phyloP scores from a whole-genome alignment of 1,140 invertebrate genomes.

The Anastrepha ludens region DNA sequence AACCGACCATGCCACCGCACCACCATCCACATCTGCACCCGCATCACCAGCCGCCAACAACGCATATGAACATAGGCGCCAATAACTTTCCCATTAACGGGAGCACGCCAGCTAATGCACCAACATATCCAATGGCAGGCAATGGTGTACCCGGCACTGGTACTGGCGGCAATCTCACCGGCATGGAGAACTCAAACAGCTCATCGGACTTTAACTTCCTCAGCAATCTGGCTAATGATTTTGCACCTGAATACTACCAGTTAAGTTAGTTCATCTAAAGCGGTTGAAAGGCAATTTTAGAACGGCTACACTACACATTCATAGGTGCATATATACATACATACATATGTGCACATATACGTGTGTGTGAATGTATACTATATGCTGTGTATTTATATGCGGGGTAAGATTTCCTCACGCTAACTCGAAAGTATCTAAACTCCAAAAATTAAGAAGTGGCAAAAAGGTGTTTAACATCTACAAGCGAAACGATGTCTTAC shows the following conservation, averaged over 20 bases:
- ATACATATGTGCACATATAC: not conserved
- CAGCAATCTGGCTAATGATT: conserved; percentile 92
- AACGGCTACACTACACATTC: not conserved
- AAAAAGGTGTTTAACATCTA: too few relatives aligned
- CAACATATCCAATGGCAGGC: conserved; percentile 24
- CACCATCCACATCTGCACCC: conserved; percentile 59
- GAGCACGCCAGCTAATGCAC: not conserved
- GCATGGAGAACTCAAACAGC: conserved; percentile 87
- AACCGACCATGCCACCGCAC: conserved; percentile 56
- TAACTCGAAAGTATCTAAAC: too few relatives aligned
- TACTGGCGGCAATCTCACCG: conserved; percentile 62
- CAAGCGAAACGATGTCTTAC: too few relatives aligned
- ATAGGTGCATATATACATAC: not conserved
- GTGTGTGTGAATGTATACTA: too few relatives aligned
- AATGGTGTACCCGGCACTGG: conserved; percentile 53
- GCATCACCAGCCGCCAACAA: not conserved
- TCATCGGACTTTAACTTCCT: conserved; percentile 94
- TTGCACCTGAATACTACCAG: conserved; percentile 90
- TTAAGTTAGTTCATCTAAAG: conserved; percentile 72
- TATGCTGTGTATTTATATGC: too few relatives aligned
- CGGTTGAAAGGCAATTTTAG: not conserved
- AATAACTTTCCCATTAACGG: not conserved
- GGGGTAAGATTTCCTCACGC: too few relatives aligned
- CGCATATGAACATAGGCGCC: not conserved
- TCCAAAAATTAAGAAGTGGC: too few relatives aligned